Evolutionary conservation across 1,140 invertebrate genomes (phyloP).

Genomic region (Bombus polaris): DNA sequence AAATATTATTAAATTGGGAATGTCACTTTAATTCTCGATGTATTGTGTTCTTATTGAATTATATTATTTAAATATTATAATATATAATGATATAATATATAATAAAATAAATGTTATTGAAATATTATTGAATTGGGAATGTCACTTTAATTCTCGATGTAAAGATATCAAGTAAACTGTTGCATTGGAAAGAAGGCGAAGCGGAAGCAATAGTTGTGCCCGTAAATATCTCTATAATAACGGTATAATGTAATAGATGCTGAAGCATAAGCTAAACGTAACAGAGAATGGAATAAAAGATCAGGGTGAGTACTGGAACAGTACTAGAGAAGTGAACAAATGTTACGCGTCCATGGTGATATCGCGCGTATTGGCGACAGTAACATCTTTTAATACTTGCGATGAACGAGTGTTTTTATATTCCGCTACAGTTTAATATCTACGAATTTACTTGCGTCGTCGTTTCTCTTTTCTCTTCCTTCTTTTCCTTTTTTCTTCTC

Average conservation of each 20-base stretch:
- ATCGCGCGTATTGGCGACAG: background rate
- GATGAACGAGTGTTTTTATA: slow-evolving; percentile 8
- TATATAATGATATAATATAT: no score
- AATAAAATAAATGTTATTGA: no score
- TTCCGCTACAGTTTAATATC: slow-evolving; percentile 30
- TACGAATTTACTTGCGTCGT: slow-evolving; percentile 3
- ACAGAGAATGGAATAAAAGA: background rate
- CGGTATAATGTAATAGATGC: background rate
- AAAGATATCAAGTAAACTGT: background rate
- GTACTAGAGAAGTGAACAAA: background rate
- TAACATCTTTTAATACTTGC: slow-evolving; percentile 25
- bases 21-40: no score
- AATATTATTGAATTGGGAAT: no score
- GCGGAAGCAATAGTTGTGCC: background rate
- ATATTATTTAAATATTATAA: no score
- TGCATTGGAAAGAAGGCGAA: background rate
- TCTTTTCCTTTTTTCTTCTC: background rate
- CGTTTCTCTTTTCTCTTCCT: background rate
- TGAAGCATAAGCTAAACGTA: background rate
- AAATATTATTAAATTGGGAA: no score
- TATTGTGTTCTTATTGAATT: no score
- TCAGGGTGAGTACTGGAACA: background rate
- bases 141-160: no score
- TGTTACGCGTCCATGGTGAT: background rate
- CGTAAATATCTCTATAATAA: slow-evolving; percentile 12